Percentiles rank a stretch among this genome's conserved stretches.
phyloP scores from a whole-genome alignment of 2,797 vertebrate genomes.

The Protonibea diacanthus region DNA sequence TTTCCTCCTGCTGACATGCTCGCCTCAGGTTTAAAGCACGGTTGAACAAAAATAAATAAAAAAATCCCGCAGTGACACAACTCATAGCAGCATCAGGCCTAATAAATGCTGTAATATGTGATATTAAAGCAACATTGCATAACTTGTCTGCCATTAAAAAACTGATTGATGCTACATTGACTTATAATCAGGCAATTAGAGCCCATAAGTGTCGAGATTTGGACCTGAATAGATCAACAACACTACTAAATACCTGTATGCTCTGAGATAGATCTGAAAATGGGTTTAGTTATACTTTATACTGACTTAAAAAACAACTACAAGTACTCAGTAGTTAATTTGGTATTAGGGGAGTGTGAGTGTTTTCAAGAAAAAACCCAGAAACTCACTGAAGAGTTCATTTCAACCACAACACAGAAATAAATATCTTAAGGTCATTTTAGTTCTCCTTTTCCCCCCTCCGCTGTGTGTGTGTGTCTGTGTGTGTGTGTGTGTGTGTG shows the following conservation, averaged over 20 bases:
- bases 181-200: no score
- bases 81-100: slow-evolving; percentile 32
- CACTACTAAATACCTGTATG: no score
- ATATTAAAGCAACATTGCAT: not conserved
- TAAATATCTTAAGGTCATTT: slow-evolving; percentile 23
- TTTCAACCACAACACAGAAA: slow-evolving; percentile 5
- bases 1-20: slow-evolving; percentile 66
- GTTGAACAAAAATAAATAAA: slow-evolving; percentile 42
- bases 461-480: slow-evolving; percentile 19
- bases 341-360: slow-evolving; percentile 13
- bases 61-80: slow-evolving; percentile 33
- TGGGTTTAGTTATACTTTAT: no score
- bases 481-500: slow-evolving; percentile 31
- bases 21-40: slow-evolving; percentile 66
- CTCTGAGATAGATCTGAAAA: no score
- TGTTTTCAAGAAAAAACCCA: not conserved
- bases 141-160: no score
- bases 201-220: no score
- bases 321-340: slow-evolving; percentile 4
- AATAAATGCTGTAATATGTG: slow-evolving; percentile 17
- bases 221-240: no score
- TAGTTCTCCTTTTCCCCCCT: not conserved
- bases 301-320: not conserved
- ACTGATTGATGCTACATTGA: no score
- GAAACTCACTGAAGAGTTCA: not conserved